phyloP scores from a whole-genome alignment of 2,113 vertebrate species.

The Alectura lathami region DNA sequence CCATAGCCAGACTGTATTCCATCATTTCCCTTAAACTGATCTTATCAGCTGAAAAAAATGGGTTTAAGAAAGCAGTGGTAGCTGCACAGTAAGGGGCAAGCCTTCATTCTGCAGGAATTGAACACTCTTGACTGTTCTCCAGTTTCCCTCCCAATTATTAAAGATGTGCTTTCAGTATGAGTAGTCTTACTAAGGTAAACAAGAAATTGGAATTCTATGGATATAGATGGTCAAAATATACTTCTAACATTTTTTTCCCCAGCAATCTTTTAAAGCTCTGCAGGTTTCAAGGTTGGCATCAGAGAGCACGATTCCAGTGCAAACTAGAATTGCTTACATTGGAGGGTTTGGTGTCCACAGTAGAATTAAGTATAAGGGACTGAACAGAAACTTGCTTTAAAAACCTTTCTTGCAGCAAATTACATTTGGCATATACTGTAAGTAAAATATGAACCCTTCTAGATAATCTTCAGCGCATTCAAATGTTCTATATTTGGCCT shows the following conservation, averaged over 20 bases:
- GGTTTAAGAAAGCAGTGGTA: neutral
- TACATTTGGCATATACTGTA: neutral
- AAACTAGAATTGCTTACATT: neutral
- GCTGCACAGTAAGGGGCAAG: neutral
- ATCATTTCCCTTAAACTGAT: neutral
- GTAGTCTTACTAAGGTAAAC: neutral
- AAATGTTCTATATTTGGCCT: constrained; percentile 16
- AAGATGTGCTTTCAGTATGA: neutral
- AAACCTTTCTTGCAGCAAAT: constrained; percentile 19
- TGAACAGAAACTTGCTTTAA: neutral
- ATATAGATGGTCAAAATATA: neutral
- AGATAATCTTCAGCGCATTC: neutral
- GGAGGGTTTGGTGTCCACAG: neutral
- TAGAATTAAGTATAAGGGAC: neutral
- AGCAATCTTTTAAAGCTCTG: neutral
- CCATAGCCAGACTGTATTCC: neutral
- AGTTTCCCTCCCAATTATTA: neutral
- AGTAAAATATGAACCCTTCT: constrained; percentile 25
- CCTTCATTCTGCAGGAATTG: neutral
- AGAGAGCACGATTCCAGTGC: neutral
- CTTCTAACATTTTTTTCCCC: neutral
- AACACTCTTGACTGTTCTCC: neutral
- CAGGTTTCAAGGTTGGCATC: neutral
- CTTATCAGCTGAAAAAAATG: neutral
- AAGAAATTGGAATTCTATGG: neutral